Conservation (phyloP, 2,113 vertebrate species). For the Caranx melampygus region DNA sequence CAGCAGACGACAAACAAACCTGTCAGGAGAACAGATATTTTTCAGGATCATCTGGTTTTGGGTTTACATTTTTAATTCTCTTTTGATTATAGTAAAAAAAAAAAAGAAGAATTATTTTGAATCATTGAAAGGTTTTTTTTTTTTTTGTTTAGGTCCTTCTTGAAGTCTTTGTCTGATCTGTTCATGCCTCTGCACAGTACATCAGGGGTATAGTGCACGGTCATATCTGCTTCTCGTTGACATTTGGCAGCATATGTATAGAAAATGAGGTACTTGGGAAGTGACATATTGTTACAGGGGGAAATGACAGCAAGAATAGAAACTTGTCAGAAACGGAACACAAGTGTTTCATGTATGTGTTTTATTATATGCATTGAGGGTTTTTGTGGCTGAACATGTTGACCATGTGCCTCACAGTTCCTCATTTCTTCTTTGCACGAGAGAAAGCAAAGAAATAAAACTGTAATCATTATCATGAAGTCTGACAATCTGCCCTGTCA, state of each 20-base stretch:
- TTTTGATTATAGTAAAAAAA: not conserved
- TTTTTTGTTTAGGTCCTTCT: too few relatives aligned
- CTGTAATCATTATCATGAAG: not conserved
- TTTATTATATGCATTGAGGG: too few relatives aligned
- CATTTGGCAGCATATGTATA: not conserved
- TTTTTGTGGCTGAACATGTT: too few relatives aligned
- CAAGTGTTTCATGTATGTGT: too few relatives aligned
- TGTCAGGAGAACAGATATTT: not conserved
- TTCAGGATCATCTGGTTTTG: not conserved
- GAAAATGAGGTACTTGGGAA: not conserved
- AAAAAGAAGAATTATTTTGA: not conserved
- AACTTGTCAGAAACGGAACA: not conserved
- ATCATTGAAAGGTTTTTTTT: too few relatives aligned
- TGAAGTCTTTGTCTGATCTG: not conserved
- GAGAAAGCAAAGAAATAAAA: too few relatives aligned
- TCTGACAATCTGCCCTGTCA: not conserved
- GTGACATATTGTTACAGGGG: not conserved
- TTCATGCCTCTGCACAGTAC: not conserved
- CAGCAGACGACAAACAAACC: not conserved
- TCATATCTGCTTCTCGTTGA: not conserved
- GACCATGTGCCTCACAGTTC: too few relatives aligned
- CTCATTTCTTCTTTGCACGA: too few relatives aligned
- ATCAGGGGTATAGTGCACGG: not conserved
- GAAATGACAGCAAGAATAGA: not conserved
- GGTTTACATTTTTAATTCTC: not conserved